Conservation (phyloP, 1,140 invertebrate genomes). For the Lepidurus apus region DNA sequence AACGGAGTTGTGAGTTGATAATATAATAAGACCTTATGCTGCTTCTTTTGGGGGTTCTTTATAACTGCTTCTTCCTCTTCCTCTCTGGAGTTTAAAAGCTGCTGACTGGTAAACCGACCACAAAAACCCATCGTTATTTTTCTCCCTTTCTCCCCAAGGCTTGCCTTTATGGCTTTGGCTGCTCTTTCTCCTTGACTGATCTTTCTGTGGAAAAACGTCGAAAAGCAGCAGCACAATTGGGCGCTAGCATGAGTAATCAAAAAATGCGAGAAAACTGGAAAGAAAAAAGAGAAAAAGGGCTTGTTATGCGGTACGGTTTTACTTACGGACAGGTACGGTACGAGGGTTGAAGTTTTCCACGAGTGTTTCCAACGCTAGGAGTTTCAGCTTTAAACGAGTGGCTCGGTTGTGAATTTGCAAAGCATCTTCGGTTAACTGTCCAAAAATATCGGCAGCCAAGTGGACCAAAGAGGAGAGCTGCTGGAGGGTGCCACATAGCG, state of each 20-base stretch:
- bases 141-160: not conserved
- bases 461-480: conserved; percentile 26
- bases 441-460: conserved; percentile 25
- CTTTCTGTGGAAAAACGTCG: not conserved
- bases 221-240: not conserved
- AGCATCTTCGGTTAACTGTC: conserved; percentile 6
- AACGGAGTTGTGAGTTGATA: not conserved
- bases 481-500: conserved; percentile 26
- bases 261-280: not conserved
- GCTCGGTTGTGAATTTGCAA: conserved; percentile 5
- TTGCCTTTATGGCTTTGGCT: not conserved
- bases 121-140: conserved; percentile 21
- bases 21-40: not conserved
- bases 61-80: not conserved
- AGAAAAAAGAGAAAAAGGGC: not conserved
- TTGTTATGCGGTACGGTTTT: not conserved
- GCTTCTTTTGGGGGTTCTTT: too few relatives aligned
- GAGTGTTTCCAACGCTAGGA: conserved; percentile 20
- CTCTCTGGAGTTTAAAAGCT: not conserved
- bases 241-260: not conserved
- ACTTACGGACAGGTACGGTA: conserved; percentile 27
- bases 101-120: not conserved
- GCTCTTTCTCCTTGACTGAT: not conserved
- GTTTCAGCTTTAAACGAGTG: not conserved
- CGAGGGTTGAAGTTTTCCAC: conserved; percentile 23